Evolutionary conservation across 2,888 invertebrate genomes (phyloP).

Genomic region (Athalia rosae): DNA sequence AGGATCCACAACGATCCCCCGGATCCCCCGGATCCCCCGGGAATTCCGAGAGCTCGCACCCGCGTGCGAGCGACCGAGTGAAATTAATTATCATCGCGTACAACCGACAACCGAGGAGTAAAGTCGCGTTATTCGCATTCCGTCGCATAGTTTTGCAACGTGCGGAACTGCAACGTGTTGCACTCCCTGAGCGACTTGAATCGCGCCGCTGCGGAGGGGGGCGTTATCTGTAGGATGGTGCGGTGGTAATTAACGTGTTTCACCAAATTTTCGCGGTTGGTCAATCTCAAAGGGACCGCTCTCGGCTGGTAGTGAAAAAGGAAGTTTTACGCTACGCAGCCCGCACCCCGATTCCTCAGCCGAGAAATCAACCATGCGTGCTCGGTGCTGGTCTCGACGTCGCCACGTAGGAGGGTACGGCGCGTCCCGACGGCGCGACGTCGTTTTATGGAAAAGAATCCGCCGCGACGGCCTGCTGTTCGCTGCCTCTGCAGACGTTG

Average conservation of each 20-base stretch:
- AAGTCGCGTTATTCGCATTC: no score
- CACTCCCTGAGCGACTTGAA: no score
- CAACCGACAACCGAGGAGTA: no score
- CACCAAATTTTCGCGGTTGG: slow-evolving; percentile 27
- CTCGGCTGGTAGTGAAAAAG: background rate
- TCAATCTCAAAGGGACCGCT: slow-evolving; percentile 37
- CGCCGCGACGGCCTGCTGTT: slow-evolving; percentile 10
- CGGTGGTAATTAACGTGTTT: slow-evolving; percentile 24
- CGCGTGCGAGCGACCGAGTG: no score
- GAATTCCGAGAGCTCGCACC: no score
- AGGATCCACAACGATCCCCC: no score
- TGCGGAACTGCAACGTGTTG: no score
- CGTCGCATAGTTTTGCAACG: no score
- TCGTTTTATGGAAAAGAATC: background rate
- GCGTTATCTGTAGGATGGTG: background rate
- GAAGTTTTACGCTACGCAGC: background rate
- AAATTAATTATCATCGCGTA: no score
- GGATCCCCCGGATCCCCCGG: no score
- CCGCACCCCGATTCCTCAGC: background rate
- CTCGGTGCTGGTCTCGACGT: slow-evolving; percentile 9
- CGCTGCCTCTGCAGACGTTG: background rate
- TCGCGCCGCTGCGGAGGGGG: no score
- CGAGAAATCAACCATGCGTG: slow-evolving; percentile 27
- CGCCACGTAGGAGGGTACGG: slow-evolving; percentile 5
- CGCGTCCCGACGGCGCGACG: slow-evolving; percentile 30